A percentile compares a stretch with the other conserved stretches of the same genome.
Conservation (phyloP, 2,797 vertebrate genomes). For the Decapterus maruadsi region DNA sequence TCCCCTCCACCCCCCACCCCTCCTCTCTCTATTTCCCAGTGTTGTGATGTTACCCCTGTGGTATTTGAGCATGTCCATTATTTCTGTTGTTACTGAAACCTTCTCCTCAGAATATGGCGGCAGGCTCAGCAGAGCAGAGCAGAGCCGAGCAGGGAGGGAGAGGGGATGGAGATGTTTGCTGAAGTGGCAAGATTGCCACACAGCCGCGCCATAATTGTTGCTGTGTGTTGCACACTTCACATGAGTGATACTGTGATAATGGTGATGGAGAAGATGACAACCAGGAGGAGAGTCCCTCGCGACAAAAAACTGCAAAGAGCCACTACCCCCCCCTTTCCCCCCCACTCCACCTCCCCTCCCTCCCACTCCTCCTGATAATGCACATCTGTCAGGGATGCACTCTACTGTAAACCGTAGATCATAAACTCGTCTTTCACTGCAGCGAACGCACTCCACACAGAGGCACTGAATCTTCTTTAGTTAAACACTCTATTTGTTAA, state of each 20-base stretch:
- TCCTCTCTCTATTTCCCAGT: not conserved
- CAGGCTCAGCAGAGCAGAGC: not conserved
- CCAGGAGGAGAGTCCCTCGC: not conserved
- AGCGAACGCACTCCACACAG: too few relatives aligned
- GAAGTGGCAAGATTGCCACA: not conserved
- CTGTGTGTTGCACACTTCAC: not conserved
- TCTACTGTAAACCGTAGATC: not conserved
- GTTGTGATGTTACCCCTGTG: slow-evolving; percentile 18
- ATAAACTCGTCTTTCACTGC: not conserved
- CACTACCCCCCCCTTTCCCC: too few relatives aligned
- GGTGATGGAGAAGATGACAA: not conserved
- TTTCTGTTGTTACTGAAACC: not conserved
- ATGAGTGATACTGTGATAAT: not conserved
- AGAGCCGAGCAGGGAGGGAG: not conserved
- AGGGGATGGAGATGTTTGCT: slow-evolving; percentile 23
- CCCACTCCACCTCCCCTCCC: too few relatives aligned
- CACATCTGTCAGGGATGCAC: not conserved
- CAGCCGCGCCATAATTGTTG: not conserved
- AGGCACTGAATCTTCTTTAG: not conserved
- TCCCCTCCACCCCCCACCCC: not conserved
- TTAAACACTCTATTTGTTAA: not conserved
- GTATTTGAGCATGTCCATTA: slow-evolving; percentile 17
- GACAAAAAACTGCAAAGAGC: not conserved
- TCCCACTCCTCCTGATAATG: not conserved
- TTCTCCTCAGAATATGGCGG: not conserved